Conservation (phyloP, 1,140 invertebrate species). For the Heliconius eleuchia region DNA sequence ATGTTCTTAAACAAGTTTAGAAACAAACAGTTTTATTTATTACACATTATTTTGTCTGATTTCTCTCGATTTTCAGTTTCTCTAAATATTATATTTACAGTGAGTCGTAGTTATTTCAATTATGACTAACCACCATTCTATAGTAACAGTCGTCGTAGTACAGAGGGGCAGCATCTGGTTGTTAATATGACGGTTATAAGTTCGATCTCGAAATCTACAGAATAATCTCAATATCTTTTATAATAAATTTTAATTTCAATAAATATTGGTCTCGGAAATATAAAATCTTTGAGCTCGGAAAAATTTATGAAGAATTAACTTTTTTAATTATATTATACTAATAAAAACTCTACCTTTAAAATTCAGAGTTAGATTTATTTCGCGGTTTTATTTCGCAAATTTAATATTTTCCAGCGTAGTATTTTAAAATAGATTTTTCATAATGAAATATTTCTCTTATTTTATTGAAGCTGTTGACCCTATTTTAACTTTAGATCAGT, state of each 20-base stretch:
- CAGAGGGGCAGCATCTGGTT: no score
- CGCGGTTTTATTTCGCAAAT: background rate
- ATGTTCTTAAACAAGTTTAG: background rate
- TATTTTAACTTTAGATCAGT: slow-evolving; percentile 4
- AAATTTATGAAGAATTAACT: background rate
- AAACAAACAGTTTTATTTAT: background rate
- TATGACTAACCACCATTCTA: no score
- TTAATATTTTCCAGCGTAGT: background rate
- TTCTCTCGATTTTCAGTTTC: no score
- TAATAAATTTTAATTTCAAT: background rate
- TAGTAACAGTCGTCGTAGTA: no score
- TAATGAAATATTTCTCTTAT: slow-evolving; percentile 4
- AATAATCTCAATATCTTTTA: background rate
- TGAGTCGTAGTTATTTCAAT: no score
- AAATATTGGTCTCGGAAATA: background rate
- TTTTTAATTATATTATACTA: background rate
- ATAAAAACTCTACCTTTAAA: background rate
- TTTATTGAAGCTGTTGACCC: slow-evolving; percentile 2
- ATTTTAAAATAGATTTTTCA: background rate
- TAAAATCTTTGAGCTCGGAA: no score
- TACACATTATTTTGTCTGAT: background rate
- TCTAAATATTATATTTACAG: no score
- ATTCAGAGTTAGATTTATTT: background rate
- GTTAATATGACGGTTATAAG: no score
- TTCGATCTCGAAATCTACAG: background rate